Base-by-base conservation (phyloP, 2,113 vertebrate species). In the Tachycineta bicolor region DNA sequence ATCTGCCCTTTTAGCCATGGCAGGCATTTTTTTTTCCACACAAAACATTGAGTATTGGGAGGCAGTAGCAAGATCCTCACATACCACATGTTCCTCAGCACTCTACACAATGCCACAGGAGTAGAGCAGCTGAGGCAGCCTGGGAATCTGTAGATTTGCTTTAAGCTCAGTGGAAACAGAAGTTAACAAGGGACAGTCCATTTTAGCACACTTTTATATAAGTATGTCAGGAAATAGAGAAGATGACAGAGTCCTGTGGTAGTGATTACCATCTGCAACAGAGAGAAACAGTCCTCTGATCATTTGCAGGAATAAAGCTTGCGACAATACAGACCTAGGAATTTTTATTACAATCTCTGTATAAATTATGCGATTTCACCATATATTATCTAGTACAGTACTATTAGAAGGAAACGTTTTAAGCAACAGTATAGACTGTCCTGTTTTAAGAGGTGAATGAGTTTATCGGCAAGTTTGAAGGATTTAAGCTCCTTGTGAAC, bases 1-100 rank as follows among this genome's bases (percentile, higher is more conserved):
- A 23, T 39, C 53, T 71, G 47, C 34, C 13, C 14, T 73, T 23
- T 33, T 50, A 68, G 21, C 37, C 8, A 20, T 0, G 0, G 39
- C 52, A 63, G 46, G 29, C 3, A 4, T 59, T 79, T 91, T 84
- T 91, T 84, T 84, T 73, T 56, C 69, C 29, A 60, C 6, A 29
- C 12, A 12, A 77, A 80, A 69, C 9, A 86, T 4, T 49, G 23
- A 70, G 6, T 37, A 37, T 14, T 44, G 18, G 34, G 46, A 87
- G 11, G 53, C 25, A 76, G 11, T 5, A 8, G 28, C 49, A 89
- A 91, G 29, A 76, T 63, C 34, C 25, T 75, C 23, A 22, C 15
- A n/a, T 29, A 59, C 12, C 24, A 41, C 41, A 68, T 13, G 19
- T 71, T 69, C 31, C 44, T 79, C 49, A 37, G 20, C 37, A 41